A percentile compares a stretch with the other conserved stretches of the same genome.
phyloP scores from a whole-genome alignment of 2,888 invertebrate species.

The Cryptocheilus praepositus region DNA sequence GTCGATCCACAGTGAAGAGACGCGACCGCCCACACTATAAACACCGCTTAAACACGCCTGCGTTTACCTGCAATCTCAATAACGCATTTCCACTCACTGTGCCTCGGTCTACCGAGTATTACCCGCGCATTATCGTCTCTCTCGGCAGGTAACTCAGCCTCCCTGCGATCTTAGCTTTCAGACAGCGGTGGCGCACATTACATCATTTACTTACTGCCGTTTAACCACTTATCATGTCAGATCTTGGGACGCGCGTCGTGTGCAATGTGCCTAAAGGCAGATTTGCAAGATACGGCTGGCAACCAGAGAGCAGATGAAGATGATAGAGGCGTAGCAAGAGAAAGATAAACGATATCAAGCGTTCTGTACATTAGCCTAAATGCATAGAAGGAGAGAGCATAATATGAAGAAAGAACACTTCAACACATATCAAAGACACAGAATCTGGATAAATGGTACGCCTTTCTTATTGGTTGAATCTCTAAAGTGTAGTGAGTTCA shows the following conservation, averaged over 20 bases:
- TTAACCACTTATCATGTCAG: constrained; percentile 68
- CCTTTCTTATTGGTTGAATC: too few species aligned
- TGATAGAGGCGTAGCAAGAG: constrained; percentile 12
- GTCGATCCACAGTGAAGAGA: too few species aligned
- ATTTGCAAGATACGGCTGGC: constrained; percentile 38
- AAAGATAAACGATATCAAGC: constrained; percentile 15
- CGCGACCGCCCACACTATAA: too few species aligned
- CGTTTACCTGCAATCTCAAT: not conserved
- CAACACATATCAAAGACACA: too few species aligned
- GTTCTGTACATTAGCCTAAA: constrained; percentile 24
- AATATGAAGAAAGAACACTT: constrained; percentile 19
- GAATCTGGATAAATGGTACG: too few species aligned
- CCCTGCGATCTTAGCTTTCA: constrained; percentile 42
- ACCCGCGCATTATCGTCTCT: constrained; percentile 44
- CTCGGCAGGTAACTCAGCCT: constrained; percentile 38
- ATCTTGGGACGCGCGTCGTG: constrained; percentile 58
- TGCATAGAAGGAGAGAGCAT: constrained; percentile 21
- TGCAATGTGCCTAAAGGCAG: constrained; percentile 64
- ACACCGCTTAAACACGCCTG: too few species aligned
- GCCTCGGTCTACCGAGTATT: constrained; percentile 26
- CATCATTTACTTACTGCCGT: constrained; percentile 62
- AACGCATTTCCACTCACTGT: constrained; percentile 7
- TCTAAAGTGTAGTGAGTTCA: too few species aligned
- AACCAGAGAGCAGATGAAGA: too few species aligned
- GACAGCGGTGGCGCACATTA: constrained; percentile 38